Evolutionary conservation across 2,888 invertebrate species (phyloP).

Genomic region (Mimumesa dahlbomi): DNA sequence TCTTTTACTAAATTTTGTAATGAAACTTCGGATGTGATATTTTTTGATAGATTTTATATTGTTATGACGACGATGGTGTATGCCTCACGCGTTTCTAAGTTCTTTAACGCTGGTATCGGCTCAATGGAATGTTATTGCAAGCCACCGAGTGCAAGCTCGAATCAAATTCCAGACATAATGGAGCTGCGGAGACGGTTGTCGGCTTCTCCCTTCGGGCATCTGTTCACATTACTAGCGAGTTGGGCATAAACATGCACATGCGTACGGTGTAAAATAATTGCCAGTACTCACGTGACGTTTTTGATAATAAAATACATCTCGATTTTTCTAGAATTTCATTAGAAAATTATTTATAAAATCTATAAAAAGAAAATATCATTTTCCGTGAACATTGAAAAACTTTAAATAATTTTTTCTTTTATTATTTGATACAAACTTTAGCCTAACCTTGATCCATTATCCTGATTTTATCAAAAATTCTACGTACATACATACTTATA

Average conservation of each 20-base stretch:
- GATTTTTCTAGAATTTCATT: too few species aligned
- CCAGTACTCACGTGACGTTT: not conserved
- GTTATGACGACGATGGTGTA: too few species aligned
- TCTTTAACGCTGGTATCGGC: slow-evolving; percentile 23
- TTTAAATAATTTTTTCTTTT: too few species aligned
- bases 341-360: too few species aligned
- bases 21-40: too few species aligned
- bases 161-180: slow-evolving; percentile 66
- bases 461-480: slow-evolving; percentile 12
- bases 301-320: slow-evolving; percentile 27
- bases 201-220: slow-evolving; percentile 38
- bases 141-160: slow-evolving; percentile 46
- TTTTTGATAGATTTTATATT: too few species aligned
- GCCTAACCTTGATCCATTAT: slow-evolving; percentile 42
- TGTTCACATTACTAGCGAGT: slow-evolving; percentile 37
- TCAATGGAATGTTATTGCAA: slow-evolving; percentile 64
- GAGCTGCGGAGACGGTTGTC: slow-evolving; percentile 36
- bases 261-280: slow-evolving; percentile 9
- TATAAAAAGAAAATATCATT: too few species aligned
- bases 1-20: too few species aligned
- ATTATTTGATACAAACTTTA: too few species aligned
- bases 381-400: too few species aligned
- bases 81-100: too few species aligned
- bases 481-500: too few species aligned
- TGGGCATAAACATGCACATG: slow-evolving; percentile 7